These are phyloP conservation scores for Hyperoplus immaculatus DNA, from an alignment of 2,797 vertebrate genomes.

Conservation along the genomic window DNA sequence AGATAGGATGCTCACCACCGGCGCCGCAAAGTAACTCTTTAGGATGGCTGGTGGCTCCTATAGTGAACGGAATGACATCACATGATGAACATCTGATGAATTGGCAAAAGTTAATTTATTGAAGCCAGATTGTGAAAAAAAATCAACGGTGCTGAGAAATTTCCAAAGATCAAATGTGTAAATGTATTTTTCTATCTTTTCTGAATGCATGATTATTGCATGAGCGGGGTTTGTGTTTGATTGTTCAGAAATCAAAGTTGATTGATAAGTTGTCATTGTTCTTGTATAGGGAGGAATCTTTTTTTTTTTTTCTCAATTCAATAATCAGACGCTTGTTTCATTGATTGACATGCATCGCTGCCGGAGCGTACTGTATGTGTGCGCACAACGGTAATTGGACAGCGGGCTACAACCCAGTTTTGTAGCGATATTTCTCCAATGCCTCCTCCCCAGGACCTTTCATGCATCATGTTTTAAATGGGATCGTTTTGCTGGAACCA, in stretches of 20 bases:
- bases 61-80: conserved; percentile 56
- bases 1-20: conserved; percentile 67
- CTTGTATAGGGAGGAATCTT: conserved; percentile 19
- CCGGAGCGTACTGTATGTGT: conserved; percentile 1
- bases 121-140: conserved; percentile 27
- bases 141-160: conserved; percentile 34
- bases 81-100: conserved; percentile 26
- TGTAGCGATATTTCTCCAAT: conserved; percentile 20
- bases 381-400: conserved; percentile 38
- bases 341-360: conserved; percentile 62
- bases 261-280: conserved; percentile 54
- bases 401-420: conserved; percentile 21
- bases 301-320: conserved; percentile 54
- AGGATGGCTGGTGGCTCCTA: conserved; percentile 72
- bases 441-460: conserved; percentile 13
- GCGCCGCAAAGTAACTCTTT: conserved; percentile 73
- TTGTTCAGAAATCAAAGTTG: conserved; percentile 37
- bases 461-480: conserved; percentile 57
- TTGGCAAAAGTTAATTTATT: conserved; percentile 18
- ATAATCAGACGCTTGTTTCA: conserved; percentile 43
- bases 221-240: conserved; percentile 30
- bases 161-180: neutral
- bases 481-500: neutral
- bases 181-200: neutral
- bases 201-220: conserved; percentile 22